Evolutionary conservation across 2,888 invertebrate species (phyloP), one percentile per base, ranked within the genome.

Genomic region (Harmothoe impar): DNA sequence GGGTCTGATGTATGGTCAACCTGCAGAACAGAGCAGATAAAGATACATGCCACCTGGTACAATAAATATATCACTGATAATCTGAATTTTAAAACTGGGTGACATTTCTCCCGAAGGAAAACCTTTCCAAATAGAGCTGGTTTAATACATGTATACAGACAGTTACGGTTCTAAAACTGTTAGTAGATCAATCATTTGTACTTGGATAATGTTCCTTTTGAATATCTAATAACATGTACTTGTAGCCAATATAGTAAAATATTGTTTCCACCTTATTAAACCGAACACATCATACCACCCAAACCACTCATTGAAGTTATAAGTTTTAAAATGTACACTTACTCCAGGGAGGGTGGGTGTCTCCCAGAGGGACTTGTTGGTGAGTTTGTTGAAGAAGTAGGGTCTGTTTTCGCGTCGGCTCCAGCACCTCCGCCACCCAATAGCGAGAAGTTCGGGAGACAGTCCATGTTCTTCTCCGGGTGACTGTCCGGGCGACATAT

Each of bases 371-470:
- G 99, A 99, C 96, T 99, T 98, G 90, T 98, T 98, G 0, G 98
- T 98, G 35, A 98, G 96, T 96, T 98, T 98, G 96, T 99, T 99
- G 98, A 99, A 99, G 96, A 98, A 99, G 96, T 99, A 99, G 0
- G 98, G 98, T 51, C 99, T 97, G 95, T 98, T 98, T 96, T 99
- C 99, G 90, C 99, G 96, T 95, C 98, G 98, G 31, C 99, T 99
- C 99, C 99, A 99, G 96, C 98, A 99, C 94, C 98, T 98, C 92
- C 98, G 97, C 99, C 99, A 99, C 7, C 99, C 99, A 95, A 98
- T 98, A 95, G 98, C 98, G 12, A 97, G 96, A 85, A 98, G 96
- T 94, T 97, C 97, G 25, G 86, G 86, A 17, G 86, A 52, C 20
- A 86, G 86, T 54, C 86, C 86, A 25, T 52, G 52, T 25, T 86